Base-by-base conservation (phyloP, 2,797 vertebrate species). In the Syngnathus acus region DNA sequence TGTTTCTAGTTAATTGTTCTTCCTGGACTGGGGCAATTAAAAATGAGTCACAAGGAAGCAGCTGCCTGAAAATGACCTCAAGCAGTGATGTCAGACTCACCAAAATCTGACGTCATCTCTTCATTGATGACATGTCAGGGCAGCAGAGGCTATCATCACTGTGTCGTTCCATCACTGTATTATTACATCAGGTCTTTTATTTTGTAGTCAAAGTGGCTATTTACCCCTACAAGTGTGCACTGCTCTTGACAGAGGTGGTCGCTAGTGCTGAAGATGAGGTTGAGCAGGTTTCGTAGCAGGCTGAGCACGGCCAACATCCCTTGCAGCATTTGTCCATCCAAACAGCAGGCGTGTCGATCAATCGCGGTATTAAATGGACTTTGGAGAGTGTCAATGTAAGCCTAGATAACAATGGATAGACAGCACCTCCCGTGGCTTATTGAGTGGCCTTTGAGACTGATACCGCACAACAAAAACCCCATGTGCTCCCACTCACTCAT, bases 371-470 rank as follows among this genome's bases (percentile, higher is more conserved):
- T 71, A 79, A 82, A 76, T 64, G 72, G 68, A 74, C 72, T 50
- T 76, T 61, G 75, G 75, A 62, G 64, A 51, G 51, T 57, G 74
- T 81, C 72, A 40, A 76, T 81, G 64, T 0, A 64, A 72, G 69
- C 72, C 69, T 21, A 68, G 77, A 68, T 73, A 65, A 68, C 67
- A 70, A 37, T 66, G 75, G 72, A 70, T 21, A 66, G 64, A 71
- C 71, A 73, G 82, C 80, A 83, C 80, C 78, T 72, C 77, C 82
- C 66, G 57, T 62, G 69, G 82, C 72, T 72, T 74, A 78, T 48
- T 40, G 77, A 80, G 65, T 57, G 69, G 70, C 67, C 65, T 69
- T 62, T 62, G 74, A 69, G 68, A 53, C 66, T 65, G 65, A 74
- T 63, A 23, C n/a, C 40, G 11, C 60, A 21, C n/a, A 43, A 45